Evolutionary conservation across 2,888 invertebrate species (phyloP), one percentile per base, ranked within the genome.

Genomic region (Germaria angustata): DNA sequence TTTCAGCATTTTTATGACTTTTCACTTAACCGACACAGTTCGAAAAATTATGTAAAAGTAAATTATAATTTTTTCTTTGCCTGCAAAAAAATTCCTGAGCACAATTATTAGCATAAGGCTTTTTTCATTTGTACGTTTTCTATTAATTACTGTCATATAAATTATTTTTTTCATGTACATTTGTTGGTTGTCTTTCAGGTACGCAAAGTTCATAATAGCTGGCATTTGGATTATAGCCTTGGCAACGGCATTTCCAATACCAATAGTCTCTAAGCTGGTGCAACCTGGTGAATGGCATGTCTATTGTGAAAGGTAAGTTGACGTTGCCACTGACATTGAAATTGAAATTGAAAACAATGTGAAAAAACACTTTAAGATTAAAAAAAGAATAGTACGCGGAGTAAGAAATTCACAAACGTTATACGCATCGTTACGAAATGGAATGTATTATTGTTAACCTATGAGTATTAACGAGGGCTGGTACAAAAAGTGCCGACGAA

Each of bases 221-320:
- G 89, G 87, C 63, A 89, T 91, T 69, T 91, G 91, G 91, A 83
- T 87, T 65, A 90, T 91, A 85, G 96, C 97, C 0, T 90, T 96
- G 22, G 92, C 94, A 2, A 96, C 97, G 0, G 96, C 96, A 0
- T 92, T 95, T 22, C 98, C 98, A 0, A 96, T 96, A 53, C 94
- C 95, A 0, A 92, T 97, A 1, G 94, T 96, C n/a, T 95, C 96
- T 0, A 92, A 92, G 80, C 91, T 95, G 39, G 91, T 91, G 7
- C 93, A 94, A 84, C 96, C 96, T 0, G 92, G 92, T 0, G 87
- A 89, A 0, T 94, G 93, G 92, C 94, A 95, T 88, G 89, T 92
- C 80, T 90, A 91, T 80, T 96, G 96, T 89, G 91, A 94, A 88
- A 93, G 92, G 93, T 95, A 92, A 93, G 93, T 93, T 85, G 57